These are phyloP conservation scores for Camarhynchus parvulus DNA, from an alignment of 2,113 vertebrate genomes.

Conservation along the genomic window DNA sequence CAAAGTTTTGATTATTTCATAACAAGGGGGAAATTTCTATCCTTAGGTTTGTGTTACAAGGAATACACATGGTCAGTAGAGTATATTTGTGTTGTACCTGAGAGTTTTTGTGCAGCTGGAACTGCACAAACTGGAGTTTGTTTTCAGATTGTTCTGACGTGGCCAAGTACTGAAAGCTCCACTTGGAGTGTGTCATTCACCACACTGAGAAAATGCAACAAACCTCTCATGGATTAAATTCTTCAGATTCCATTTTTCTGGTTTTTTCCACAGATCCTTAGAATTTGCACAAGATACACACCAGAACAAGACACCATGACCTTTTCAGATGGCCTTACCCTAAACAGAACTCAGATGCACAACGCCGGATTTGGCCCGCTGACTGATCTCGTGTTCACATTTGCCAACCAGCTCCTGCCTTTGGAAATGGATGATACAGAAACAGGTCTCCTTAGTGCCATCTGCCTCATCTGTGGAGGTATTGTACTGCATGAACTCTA, in stretches of 20 bases:
- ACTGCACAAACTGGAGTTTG: not conserved
- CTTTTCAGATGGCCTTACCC: slow-evolving; percentile 93
- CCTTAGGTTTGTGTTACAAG: not conserved
- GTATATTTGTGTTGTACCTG: not conserved
- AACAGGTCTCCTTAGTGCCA: slow-evolving; percentile 95
- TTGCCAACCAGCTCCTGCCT: slow-evolving; percentile 94
- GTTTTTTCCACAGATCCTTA: slow-evolving; percentile 81
- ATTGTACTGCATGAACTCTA: not conserved
- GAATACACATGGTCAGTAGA: fast-evolving
- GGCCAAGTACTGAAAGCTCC: not conserved
- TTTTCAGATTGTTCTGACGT: fast-evolving
- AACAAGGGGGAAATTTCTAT: not conserved
- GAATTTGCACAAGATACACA: slow-evolving; percentile 95
- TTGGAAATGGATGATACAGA: slow-evolving; percentile 97
- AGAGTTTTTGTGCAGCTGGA: not conserved
- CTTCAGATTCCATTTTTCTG: not conserved
- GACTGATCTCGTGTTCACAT: slow-evolving; percentile 94
- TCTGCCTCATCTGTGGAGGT: slow-evolving; percentile 97
- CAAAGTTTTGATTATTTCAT: not conserved
- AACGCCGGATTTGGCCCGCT: slow-evolving; percentile 93
- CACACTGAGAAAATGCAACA: fast-evolving
- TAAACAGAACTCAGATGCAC: slow-evolving; percentile 97
- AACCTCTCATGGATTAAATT: not conserved
- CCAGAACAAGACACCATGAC: slow-evolving; percentile 97
- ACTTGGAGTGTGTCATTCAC: not conserved